phyloP scores from a whole-genome alignment of 2,888 invertebrate species.

The Hirtodrosophila trivittata region DNA sequence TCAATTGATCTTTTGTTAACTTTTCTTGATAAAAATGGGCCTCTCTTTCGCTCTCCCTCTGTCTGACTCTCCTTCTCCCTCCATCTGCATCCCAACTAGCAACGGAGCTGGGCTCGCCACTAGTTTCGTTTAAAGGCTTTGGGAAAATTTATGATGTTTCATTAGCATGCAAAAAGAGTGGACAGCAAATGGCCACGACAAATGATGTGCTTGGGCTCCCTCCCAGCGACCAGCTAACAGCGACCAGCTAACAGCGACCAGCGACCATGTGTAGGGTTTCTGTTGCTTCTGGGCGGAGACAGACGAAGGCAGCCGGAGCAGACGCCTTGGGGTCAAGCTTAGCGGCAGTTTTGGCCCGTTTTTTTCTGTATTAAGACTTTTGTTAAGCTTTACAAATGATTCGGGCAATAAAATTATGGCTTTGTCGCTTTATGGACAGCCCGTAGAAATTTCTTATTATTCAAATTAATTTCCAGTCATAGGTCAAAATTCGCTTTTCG shows the following conservation, averaged over 20 bases:
- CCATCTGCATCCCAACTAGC: constrained; percentile 22
- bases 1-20: constrained; percentile 80
- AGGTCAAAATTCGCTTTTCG: constrained; percentile 67
- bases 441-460: constrained; percentile 42
- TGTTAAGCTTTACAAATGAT: constrained; percentile 2
- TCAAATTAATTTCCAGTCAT: constrained; percentile 45
- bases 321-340: constrained; percentile 23
- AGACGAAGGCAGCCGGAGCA: not conserved
- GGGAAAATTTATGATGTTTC: constrained; percentile 78
- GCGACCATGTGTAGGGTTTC: no score
- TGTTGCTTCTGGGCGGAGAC: not conserved
- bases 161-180: constrained; percentile 79
- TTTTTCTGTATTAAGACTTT: constrained; percentile 15
- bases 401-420: constrained; percentile 31
- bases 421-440: constrained; percentile 19
- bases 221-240: not conserved
- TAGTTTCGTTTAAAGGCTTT: constrained; percentile 5
- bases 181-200: constrained; percentile 47
- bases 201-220: constrained; percentile 3
- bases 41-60: constrained; percentile 14
- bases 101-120: constrained; percentile 18
- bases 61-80: constrained; percentile 11
- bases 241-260: not conserved
- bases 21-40: constrained; percentile 73
- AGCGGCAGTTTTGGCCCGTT: constrained; percentile 13